phyloP scores from a whole-genome alignment of 2,113 vertebrate genomes.

The Trochalopteron elliotii region DNA sequence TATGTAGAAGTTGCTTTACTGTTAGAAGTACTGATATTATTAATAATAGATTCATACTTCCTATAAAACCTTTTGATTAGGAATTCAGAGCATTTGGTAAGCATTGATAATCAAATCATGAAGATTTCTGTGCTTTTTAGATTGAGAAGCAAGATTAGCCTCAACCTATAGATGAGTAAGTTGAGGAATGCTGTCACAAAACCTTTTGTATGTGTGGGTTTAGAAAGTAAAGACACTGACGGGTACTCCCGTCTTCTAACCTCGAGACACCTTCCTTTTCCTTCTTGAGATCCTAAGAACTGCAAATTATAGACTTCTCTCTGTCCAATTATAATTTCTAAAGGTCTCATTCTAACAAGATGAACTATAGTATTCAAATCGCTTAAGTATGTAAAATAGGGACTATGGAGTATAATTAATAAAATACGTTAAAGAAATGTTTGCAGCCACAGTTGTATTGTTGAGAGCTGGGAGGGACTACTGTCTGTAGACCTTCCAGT shows the following conservation, averaged over 20 bases:
- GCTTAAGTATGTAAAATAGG: conserved; percentile 40
- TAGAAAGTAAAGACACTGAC: background rate
- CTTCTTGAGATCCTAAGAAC: conserved; percentile 25
- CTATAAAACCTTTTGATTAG: conserved; percentile 13
- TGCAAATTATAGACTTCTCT: conserved; percentile 47
- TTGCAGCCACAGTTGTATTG: background rate
- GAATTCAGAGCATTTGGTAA: conserved; percentile 15
- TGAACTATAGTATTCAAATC: conserved; percentile 35
- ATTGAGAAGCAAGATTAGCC: background rate
- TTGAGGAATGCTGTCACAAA: background rate
- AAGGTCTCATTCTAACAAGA: conserved; percentile 43
- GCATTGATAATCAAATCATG: background rate
- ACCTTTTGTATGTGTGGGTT: background rate
- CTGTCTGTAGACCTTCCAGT: background rate
- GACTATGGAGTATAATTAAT: conserved; percentile 38
- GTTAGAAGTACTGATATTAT: conserved; percentile 10
- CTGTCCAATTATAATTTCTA: conserved; percentile 48
- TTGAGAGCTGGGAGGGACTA: background rate
- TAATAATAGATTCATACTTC: conserved; percentile 27
- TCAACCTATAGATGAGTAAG: background rate
- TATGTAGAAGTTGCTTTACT: background rate
- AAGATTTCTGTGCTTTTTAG: background rate
- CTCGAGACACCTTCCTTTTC: background rate
- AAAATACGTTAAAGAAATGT: background rate
- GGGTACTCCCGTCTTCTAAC: background rate